A percentile compares a stretch with the other conserved stretches of the same genome.
Evolutionary conservation across 2,113 vertebrate species (phyloP).

Genomic region (Lophotis ruficrista): DNA sequence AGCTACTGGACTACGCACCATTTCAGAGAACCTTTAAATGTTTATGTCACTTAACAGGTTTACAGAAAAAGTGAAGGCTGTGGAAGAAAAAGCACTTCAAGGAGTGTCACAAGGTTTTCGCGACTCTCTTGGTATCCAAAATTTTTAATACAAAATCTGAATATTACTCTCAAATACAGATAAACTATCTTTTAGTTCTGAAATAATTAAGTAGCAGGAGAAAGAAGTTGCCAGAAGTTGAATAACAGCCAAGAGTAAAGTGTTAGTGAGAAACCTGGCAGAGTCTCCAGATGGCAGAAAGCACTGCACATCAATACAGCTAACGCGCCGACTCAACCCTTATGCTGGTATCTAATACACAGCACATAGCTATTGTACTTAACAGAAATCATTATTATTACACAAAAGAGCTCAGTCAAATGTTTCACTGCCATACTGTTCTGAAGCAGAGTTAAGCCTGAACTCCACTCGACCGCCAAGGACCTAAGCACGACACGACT

Average conservation of each 20-base stretch:
- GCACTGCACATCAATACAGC: background rate
- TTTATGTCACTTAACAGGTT: background rate
- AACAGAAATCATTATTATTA: background rate
- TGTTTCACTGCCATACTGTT: background rate
- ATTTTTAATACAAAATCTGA: background rate
- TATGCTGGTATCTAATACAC: accelerated
- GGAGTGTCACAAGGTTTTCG: background rate
- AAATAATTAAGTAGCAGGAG: background rate
- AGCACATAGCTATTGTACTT: background rate
- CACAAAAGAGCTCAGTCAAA: background rate
- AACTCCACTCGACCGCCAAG: background rate
- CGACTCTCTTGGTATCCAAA: background rate
- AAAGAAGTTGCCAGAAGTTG: background rate
- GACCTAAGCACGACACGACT: background rate
- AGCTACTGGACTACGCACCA: too few species aligned
- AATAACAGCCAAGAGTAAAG: background rate
- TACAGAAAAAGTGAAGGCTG: background rate
- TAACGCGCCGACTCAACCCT: background rate
- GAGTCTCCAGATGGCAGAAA: background rate
- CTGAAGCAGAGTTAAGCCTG: background rate
- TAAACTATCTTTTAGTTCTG: background rate
- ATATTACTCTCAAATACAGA: background rate
- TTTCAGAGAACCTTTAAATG: background rate
- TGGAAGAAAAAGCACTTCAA: background rate
- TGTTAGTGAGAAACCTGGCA: background rate